Conservation (phyloP, 2,888 invertebrate genomes). For the Resseliella maxima region DNA sequence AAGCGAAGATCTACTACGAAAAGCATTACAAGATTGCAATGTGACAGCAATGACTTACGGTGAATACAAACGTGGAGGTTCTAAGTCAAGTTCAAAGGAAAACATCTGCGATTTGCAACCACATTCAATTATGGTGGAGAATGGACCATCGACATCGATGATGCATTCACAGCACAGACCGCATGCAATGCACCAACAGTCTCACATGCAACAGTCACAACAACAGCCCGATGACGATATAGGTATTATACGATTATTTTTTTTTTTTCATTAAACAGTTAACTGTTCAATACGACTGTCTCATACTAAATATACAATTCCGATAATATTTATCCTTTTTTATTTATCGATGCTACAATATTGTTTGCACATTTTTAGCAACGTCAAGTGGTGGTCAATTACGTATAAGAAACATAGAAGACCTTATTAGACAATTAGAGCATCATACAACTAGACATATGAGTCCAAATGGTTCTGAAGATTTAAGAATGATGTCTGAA, state of each 20-base stretch:
- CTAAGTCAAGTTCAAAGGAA: slow-evolving; percentile 75
- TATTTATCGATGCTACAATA: no score
- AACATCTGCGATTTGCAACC: slow-evolving; percentile 79
- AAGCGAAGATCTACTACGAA: slow-evolving; percentile 76
- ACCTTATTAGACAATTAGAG: slow-evolving; percentile 88
- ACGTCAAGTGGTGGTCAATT: slow-evolving; percentile 83
- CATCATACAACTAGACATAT: slow-evolving; percentile 87
- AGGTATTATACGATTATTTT: no score
- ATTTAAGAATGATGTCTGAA: slow-evolving; percentile 84
- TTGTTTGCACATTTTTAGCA: no score
- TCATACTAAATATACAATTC: no score
- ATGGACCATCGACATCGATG: slow-evolving; percentile 61
- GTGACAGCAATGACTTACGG: slow-evolving; percentile 69
- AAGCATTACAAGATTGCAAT: slow-evolving; percentile 75
- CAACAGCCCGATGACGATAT: slow-evolving; percentile 69
- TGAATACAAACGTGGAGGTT: slow-evolving; percentile 72
- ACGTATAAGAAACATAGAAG: slow-evolving; percentile 90
- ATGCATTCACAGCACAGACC: slow-evolving; percentile 65
- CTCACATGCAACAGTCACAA: slow-evolving; percentile 57
- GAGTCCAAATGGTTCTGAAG: slow-evolving; percentile 92
- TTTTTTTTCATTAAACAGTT: no score
- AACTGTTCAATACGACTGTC: no score
- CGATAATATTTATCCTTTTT: no score
- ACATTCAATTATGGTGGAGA: slow-evolving; percentile 70
- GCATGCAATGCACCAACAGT: slow-evolving; percentile 54